Percentiles rank a stretch among this genome's conserved stretches.
Evolutionary conservation across 1,140 invertebrate genomes (phyloP).

Genomic region (Drosophila ohnishii): DNA sequence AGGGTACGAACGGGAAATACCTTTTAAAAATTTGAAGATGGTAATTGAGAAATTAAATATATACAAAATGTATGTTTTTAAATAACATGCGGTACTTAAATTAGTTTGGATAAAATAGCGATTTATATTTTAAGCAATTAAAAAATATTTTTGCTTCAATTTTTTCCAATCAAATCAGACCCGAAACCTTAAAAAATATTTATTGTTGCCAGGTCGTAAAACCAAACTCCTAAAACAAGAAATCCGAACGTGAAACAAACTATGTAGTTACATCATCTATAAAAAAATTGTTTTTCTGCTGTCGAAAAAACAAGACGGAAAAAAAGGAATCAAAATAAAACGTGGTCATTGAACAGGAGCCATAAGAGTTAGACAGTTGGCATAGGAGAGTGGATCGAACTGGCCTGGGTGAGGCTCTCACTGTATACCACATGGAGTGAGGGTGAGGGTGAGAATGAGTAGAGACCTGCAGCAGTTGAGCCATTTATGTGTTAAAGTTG

Average conservation of each 20-base stretch:
- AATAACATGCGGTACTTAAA: not conserved
- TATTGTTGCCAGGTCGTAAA: slow-evolving; percentile 42
- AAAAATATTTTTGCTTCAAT: too few relatives aligned
- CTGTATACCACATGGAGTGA: not conserved
- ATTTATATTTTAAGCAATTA: too few relatives aligned
- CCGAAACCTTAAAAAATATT: not conserved
- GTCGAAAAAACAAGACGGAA: slow-evolving; percentile 10
- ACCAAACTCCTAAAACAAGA: slow-evolving; percentile 25
- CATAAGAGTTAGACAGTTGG: slow-evolving; percentile 37
- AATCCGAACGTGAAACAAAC: slow-evolving; percentile 47
- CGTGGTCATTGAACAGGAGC: slow-evolving; percentile 36
- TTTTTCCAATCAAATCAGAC: not conserved
- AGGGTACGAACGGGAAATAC: slow-evolving; percentile 14
- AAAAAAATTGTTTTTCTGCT: slow-evolving; percentile 35
- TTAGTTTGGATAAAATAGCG: too few relatives aligned
- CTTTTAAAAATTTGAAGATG: not conserved
- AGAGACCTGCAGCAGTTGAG: slow-evolving; percentile 40
- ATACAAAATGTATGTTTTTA: not conserved
- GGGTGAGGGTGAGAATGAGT: not conserved
- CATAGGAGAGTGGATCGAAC: slow-evolving; percentile 6
- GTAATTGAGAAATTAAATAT: not conserved
- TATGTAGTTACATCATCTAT: slow-evolving; percentile 27
- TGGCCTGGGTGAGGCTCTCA: not conserved
- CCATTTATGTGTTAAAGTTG: slow-evolving; percentile 60
- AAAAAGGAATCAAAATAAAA: slow-evolving; percentile 41